Evolutionary conservation across 2,113 vertebrate species (phyloP), one percentile per base, ranked within the genome.

Genomic region (Pipa parva): DNA sequence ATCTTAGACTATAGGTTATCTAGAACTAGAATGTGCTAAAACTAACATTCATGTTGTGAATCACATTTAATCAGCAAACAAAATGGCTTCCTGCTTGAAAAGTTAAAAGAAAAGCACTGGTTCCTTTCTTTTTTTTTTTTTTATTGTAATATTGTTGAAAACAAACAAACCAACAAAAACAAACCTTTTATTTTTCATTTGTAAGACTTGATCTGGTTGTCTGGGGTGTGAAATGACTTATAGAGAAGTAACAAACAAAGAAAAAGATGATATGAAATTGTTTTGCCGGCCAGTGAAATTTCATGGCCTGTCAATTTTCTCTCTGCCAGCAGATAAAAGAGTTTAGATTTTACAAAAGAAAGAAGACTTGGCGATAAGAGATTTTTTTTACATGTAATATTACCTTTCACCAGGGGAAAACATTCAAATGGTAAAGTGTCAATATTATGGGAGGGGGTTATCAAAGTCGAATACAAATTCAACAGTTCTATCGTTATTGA

Each of bases 61-160:
- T n/a, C n/a, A n/a, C n/a, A n/a, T n/a, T n/a, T n/a, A n/a, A n/a
- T n/a, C n/a, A n/a, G n/a, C n/a, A n/a, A n/a, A n/a, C n/a, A n/a
- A n/a, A n/a, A n/a, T 64, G 63, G 56, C 46, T 65, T 65, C 56
- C 55, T 29, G 52, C 37, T 17, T 17, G 51, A 65, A 29, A 57
- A 52, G 63, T 65, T 57, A 29, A 54, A 25, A 28, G 31, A 54
- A 64, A 22, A 64, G 54, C 39, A 55, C 39, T 39, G 22, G 8
- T 18, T 31, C 24, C 7, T 50, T 55, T 25, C 13, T 7, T 52
- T n/a, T n/a, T n/a, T n/a, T n/a, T n/a, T n/a, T n/a, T n/a, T n/a
- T n/a, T n/a, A n/a, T n/a, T n/a, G n/a, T n/a, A n/a, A n/a, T n/a
- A n/a, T n/a, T n/a, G n/a, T n/a, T n/a, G n/a, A n/a, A n/a, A n/a